Evolutionary conservation across 2,888 invertebrate species (phyloP), one percentile per base, ranked within the genome.

Genomic region (Xestia rhomboidea): DNA sequence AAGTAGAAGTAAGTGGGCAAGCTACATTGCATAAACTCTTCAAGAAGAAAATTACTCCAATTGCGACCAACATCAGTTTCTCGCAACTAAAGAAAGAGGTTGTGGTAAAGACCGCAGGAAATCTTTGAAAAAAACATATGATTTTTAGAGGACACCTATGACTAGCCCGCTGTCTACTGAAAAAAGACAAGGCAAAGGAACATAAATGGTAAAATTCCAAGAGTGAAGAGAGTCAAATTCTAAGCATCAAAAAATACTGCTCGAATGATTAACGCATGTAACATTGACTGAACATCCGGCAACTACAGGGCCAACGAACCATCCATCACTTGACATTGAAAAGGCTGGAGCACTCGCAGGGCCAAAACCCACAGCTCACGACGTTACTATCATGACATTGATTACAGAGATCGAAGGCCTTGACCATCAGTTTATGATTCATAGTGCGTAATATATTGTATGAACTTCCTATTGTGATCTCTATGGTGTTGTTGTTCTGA

Each of bases 401-500:
- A 72, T 66, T 63, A 63, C 51, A 21, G 18, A 76, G 64, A 73
- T 41, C 49, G 41, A 41, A 70, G 38, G 15, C 44, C 67, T 34
- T 62, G 73, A 54, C 46, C 60, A 68, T 70, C 11, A 68, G 46
- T n/a, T 76, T 72, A 66, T 75, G 83, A 83, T 80, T 83, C 70
- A 84, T 41, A 54, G 38, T 72, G 68, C 60, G 64, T 77, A 62
- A 8, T 70, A 38, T 27, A 38, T 38, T 73, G 68, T 72, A 63
- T 63, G 60, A 51, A 68, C 68, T 72, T 84, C 77, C 71, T 69
- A 67, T 57, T 77, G 62, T 44, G 54, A 21, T 68, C 21, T 62
- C 27, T 60, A 60, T 8, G 30, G 30, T 30, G 21, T 62, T 34
- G 34, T 21, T 66, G 62, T 83, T 83, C 69, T 81, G 71, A 68